Base-by-base conservation (phyloP, 2,888 invertebrate species). In the Eupsilia transversa region DNA sequence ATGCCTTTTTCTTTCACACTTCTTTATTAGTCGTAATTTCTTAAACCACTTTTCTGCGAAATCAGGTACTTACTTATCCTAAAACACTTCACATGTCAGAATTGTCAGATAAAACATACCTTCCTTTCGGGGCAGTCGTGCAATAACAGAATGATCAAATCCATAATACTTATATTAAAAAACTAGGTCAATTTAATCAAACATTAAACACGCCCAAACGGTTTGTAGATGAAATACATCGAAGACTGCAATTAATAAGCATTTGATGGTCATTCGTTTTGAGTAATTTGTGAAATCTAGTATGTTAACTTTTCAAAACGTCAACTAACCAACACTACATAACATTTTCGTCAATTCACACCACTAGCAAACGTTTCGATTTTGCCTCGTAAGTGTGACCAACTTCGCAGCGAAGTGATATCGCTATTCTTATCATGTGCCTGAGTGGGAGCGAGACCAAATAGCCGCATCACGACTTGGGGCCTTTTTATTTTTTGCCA, bases 401-500 rank as follows among this genome's bases (percentile, higher is more conserved):
- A 88, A 88, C 89, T 86, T 88, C 89, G 78, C 73, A 72, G 56
- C 43, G 52, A 64, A 82, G 67, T 59, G 76, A 69, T 84, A 81
- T 89, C 87, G 85, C 82, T 86, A 70, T 87, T 84, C 67, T 72
- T 80, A 80, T 83, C 64, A 73, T 76, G 73, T 79, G 80, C 83
- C 54, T 52, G 54, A 65, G 86, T 72, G 82, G 72, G 90, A 94
- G 87, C 75, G 91, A 88, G 93, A 93, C 77, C 77, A 84, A 88
- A 85, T 79, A 89, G 86, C 92, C 89, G 92, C 93, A 92, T 85
- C 89, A 88, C 88, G 87, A 87, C 80, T 88, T 88, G 89, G 89
- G 90, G 89, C 87, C 90, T 89, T 92, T 91, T 91, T 91, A 89
- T 87, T 90, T 92, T 91, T 89, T 89, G 86, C 90, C 88, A 81